A percentile compares a stretch with the other conserved stretches of the same genome.
phyloP scores from a whole-genome alignment of 1,140 invertebrate genomes.

The Coptotermes formosanus region DNA sequence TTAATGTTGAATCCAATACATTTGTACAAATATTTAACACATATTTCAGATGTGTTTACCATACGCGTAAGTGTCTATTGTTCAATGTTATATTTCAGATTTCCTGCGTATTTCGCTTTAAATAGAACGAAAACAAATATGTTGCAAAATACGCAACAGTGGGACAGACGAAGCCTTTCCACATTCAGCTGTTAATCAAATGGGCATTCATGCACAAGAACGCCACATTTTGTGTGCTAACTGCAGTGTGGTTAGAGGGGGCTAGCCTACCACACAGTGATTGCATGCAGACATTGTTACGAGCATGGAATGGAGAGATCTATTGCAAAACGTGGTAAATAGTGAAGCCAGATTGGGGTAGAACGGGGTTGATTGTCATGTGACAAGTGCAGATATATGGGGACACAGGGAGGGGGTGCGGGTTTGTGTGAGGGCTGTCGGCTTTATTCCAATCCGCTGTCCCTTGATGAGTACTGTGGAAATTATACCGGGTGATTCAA shows the following conservation, averaged over 20 bases:
- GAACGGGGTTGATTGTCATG: conserved; percentile 10
- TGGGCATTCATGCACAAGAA: conserved; percentile 10
- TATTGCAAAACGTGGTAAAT: background rate
- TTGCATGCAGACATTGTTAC: background rate
- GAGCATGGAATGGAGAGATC: background rate
- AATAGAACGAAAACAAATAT: background rate
- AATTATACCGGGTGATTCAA: background rate
- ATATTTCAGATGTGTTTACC: too few relatives aligned
- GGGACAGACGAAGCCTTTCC: background rate
- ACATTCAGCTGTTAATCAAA: conserved; percentile 7
- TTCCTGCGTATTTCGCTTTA: too few relatives aligned
- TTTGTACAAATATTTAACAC: too few relatives aligned
- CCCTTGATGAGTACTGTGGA: background rate
- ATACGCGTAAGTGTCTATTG: too few relatives aligned
- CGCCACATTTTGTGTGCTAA: background rate
- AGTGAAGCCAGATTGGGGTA: background rate
- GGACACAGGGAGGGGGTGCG: background rate
- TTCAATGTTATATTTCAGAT: too few relatives aligned
- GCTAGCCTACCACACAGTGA: background rate
- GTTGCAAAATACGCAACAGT: background rate
- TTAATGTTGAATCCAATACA: too few relatives aligned
- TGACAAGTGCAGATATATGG: background rate
- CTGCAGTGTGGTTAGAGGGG: background rate
- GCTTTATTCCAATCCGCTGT: background rate
- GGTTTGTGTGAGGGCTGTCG: background rate